phyloP scores from a whole-genome alignment of 2,888 invertebrate genomes.

The Ichneumon xanthorius region DNA sequence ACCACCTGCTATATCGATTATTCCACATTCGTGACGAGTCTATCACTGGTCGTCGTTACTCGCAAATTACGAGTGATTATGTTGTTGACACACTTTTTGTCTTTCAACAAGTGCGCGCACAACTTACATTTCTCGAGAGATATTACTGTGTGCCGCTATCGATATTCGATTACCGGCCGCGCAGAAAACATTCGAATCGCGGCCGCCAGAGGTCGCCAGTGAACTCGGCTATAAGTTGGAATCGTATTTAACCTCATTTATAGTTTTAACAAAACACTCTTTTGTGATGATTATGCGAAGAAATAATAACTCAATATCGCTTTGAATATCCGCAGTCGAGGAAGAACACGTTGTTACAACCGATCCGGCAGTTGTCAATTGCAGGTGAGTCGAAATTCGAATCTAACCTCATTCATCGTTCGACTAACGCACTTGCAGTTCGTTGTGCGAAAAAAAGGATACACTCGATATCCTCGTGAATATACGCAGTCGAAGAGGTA shows the following conservation, averaged over 20 bases:
- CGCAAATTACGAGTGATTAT: not conserved
- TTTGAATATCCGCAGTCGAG: not conserved
- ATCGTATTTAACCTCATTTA: not conserved
- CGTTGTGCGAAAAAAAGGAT: not conserved
- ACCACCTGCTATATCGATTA: not conserved
- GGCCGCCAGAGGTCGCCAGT: not conserved
- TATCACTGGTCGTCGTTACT: not conserved
- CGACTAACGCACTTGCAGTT: not conserved
- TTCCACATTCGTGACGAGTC: not conserved
- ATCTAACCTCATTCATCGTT: not conserved
- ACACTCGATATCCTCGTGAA: not conserved
- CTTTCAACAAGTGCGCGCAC: not conserved
- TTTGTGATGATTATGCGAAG: not conserved
- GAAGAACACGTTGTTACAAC: not conserved
- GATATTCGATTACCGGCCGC: not conserved
- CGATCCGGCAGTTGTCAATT: constrained; percentile 1
- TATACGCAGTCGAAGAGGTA: not conserved
- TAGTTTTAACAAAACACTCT: not conserved
- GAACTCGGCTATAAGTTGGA: not conserved
- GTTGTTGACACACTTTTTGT: not conserved
- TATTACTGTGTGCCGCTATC: not conserved
- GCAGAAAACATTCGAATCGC: not conserved
- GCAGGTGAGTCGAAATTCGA: constrained; percentile 9
- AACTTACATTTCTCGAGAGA: not conserved
- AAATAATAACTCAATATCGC: not conserved